Percentiles rank a stretch among this genome's conserved stretches.
phyloP scores from a whole-genome alignment of 2,888 invertebrate genomes.

The Bruchidius siliquastri region DNA sequence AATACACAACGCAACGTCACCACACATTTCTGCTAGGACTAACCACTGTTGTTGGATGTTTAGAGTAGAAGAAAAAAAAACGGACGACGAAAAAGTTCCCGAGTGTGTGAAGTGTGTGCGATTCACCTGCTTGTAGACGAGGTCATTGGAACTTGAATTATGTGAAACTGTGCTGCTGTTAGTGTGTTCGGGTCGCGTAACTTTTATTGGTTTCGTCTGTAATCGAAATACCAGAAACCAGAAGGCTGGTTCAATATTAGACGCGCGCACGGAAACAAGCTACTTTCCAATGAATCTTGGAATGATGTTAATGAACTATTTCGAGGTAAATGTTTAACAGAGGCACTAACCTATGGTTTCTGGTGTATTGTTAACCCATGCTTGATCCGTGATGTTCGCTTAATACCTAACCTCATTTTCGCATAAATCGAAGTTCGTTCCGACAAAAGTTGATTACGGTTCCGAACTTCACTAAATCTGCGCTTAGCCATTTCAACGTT shows the following conservation, averaged over 20 bases:
- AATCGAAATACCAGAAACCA: neutral
- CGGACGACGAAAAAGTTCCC: neutral
- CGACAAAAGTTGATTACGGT: no score
- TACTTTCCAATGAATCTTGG: neutral
- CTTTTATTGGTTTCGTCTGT: neutral
- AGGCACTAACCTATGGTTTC: neutral
- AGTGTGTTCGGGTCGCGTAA: neutral
- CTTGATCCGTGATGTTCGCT: neutral
- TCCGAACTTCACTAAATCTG: no score
- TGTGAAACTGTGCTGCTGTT: conserved; percentile 4
- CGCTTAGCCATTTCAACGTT: no score
- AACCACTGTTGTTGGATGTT: neutral
- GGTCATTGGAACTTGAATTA: conserved; percentile 7
- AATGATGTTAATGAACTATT: neutral
- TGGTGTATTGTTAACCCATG: neutral
- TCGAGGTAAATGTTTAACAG: neutral
- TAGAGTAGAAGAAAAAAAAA: neutral
- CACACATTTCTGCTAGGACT: neutral
- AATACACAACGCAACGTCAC: neutral
- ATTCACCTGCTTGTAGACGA: neutral
- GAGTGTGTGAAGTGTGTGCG: neutral
- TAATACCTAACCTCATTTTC: neutral
- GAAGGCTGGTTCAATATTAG: neutral
- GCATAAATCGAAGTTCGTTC: no score
- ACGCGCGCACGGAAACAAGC: neutral